Evolutionary conservation across 1,140 invertebrate genomes (phyloP), one percentile per base, ranked within the genome.

Genomic region (Cyphomyrmex costatus): DNA sequence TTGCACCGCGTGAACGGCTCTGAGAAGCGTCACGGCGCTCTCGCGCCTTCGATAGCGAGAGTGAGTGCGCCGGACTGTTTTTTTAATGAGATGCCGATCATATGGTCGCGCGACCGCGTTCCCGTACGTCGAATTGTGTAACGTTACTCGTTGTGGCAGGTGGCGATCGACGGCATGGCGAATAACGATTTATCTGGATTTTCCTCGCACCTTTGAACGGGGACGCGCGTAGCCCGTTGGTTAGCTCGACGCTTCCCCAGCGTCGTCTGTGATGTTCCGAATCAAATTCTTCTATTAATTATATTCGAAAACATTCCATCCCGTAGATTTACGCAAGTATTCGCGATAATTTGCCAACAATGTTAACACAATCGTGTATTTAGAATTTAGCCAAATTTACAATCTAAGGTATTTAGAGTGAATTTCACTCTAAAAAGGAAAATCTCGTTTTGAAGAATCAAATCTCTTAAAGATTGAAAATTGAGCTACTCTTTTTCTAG

Each of bases 11-110:
- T n/a, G 27, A 33, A 53, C 77, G 51, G 14, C 60, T 36, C 21
- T 14, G 51, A 24, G 8, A 24, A 7, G 24, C 79, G 3, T 30
- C 51, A 24, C 66, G 36, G n/a, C 46, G 30, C 79, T 82, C 21
- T 83, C 70, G 65, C 58, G 65, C 58, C 36, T 58, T 84, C 27
- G 77, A 10, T 78, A 83, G 51, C 79, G 79, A 68, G 82, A 91
- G 73, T 82, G 65, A 92, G 79, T 90, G 88, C 82, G 76, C 78
- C 88, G 21, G 60, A 87, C 79, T 87, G 85, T 79, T 90, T 91
- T 89, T 60, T 88, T 89, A 93, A 93, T 89, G 88, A 91, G 85
- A 91, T 89, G 88, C 88, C 91, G 90, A 93, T 93, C 92, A 92
- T 92, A 92, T 92, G 92, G 89, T 91, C 88, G 88, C 86, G 88